These are phyloP conservation scores for Mylabris sibirica DNA, from an alignment of 2,888 invertebrate species.

Conservation along the genomic window DNA sequence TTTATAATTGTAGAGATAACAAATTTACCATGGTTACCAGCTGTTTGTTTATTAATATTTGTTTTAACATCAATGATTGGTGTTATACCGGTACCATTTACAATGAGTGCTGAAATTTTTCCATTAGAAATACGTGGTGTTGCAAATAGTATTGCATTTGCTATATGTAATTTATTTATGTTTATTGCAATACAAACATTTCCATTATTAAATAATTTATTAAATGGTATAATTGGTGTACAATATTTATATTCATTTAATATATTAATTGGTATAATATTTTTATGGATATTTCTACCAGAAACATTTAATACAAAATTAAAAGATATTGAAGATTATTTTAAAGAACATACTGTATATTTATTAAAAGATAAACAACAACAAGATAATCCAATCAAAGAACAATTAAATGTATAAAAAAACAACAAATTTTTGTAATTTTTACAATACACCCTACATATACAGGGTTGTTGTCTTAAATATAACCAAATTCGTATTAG, in stretches of 20 bases:
- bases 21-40: conserved; percentile 58
- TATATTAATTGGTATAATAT: conserved; percentile 54
- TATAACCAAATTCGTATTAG: not conserved
- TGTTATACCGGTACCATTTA: conserved; percentile 67
- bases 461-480: too few relatives aligned
- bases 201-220: conserved; percentile 46
- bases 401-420: not conserved
- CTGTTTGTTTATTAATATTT: conserved; percentile 63
- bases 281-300: conserved; percentile 60
- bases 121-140: conserved; percentile 66
- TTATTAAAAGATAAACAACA: conserved; percentile 30
- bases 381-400: not conserved
- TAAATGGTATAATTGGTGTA: conserved; percentile 61
- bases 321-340: conserved; percentile 63
- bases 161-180: conserved; percentile 65
- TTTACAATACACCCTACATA: not conserved
- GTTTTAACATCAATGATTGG: conserved; percentile 67
- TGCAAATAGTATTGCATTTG: conserved; percentile 65
- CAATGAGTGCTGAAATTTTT: conserved; percentile 68
- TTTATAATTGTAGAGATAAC: conserved; percentile 47
- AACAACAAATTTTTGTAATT: not conserved
- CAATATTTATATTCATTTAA: conserved; percentile 57
- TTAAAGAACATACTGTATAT: conserved; percentile 55
- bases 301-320: conserved; percentile 64
- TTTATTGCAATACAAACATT: conserved; percentile 65